Conservation (phyloP, 2,113 vertebrate genomes). For the Mus musculus region GRCm39 chr17:94215501-94216000, state of each 20-base stretch:
- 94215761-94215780: neutral
- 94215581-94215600: neutral
- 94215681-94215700: neutral
- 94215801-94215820: neutral
- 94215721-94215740: neutral
- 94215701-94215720: neutral
- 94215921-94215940: neutral
- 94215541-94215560: neutral
- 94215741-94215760: neutral
- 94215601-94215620: neutral
- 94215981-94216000: too few relatives aligned
- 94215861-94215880: neutral
- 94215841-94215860: neutral
- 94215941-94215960: too few relatives aligned
- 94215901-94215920: neutral
- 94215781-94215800: neutral
- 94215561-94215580: neutral
- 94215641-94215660: neutral
- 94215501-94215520: neutral
- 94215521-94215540: slow-evolving; percentile 33
- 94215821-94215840: neutral
- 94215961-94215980: too few relatives aligned
- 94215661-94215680: neutral
- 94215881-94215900: neutral
- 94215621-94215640: neutral